Percentiles rank a stretch among this genome's conserved stretches.
phyloP scores from a whole-genome alignment of 1,140 invertebrate genomes.

The Dendroctonus valens region DNA sequence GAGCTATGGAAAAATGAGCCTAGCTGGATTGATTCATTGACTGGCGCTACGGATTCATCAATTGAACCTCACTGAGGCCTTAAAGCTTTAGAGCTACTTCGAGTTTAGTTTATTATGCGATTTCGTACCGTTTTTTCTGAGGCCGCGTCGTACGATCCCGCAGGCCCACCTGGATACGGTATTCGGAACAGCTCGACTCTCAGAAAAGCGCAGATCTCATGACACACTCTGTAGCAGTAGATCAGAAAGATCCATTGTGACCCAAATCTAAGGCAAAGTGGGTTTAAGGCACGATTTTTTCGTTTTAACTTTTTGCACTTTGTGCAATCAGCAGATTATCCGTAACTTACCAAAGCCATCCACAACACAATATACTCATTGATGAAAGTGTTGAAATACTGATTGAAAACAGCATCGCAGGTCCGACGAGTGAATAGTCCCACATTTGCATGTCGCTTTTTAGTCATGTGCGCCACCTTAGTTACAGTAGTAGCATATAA shows the following conservation, averaged over 20 bases:
- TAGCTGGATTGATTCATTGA: not conserved
- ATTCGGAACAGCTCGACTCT: conserved; percentile 86
- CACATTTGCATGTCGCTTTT: conserved; percentile 96
- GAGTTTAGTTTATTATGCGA: conserved; percentile 40
- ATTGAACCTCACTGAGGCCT: no score
- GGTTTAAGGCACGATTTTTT: not conserved
- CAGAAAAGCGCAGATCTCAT: conserved; percentile 87
- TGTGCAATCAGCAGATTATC: not conserved
- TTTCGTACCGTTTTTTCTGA: conserved; percentile 50
- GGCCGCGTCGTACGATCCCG: conserved; percentile 17
- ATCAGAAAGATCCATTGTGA: conserved; percentile 76
- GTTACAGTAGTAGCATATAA: conserved; percentile 36
- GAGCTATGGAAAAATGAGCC: not conserved
- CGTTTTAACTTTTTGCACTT: not conserved
- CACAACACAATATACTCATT: conserved; percentile 89
- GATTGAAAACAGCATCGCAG: conserved; percentile 94
- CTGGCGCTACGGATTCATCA: no score
- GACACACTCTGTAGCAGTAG: conserved; percentile 80
- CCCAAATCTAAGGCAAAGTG: conserved; percentile 63
- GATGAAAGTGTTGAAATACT: conserved; percentile 95
- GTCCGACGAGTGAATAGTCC: conserved; percentile 90
- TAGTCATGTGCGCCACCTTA: conserved; percentile 98
- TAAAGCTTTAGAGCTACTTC: conserved; percentile 34
- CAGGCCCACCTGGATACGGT: conserved; percentile 52
- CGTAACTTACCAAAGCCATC: conserved; percentile 78